A percentile compares a stretch with the other conserved stretches of the same genome.
These are phyloP conservation scores for Acipenser ruthenus DNA, from an alignment of 2,797 vertebrate species.

Conservation along the genomic window DNA sequence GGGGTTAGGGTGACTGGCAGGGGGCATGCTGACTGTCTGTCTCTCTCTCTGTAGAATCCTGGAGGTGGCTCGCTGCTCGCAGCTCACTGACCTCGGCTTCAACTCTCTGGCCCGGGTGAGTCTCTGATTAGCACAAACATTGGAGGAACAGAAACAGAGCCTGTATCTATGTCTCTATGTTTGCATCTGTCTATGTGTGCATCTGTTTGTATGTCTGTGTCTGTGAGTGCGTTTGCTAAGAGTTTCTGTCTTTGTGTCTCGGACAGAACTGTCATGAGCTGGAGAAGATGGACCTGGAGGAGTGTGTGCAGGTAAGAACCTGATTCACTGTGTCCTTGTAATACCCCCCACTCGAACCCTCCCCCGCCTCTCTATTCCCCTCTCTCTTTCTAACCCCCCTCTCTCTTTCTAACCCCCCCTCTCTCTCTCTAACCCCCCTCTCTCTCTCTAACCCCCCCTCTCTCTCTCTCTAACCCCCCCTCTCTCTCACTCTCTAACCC, in stretches of 20 bases:
- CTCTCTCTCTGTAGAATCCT: constrained; percentile 69
- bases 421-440: not conserved
- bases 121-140: not conserved
- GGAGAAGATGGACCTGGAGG: constrained; percentile 98
- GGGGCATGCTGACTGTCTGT: constrained; percentile 10
- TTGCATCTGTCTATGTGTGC: no score
- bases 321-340: not conserved
- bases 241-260: constrained; percentile 8
- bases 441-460: no score
- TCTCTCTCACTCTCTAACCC: constrained; percentile 4
- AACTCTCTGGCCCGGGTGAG: constrained; percentile 92
- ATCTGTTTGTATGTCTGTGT: not conserved
- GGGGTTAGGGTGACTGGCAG: no score
- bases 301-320: constrained; percentile 86
- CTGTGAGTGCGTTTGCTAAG: not conserved
- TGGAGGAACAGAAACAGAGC: not conserved
- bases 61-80: constrained; percentile 93
- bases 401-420: no score
- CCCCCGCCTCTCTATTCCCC: not conserved
- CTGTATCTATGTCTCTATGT: not conserved
- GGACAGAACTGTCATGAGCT: constrained; percentile 91
- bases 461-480: not conserved
- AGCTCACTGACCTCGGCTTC: constrained; percentile 92
- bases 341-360: not conserved
- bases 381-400: not conserved